These are phyloP conservation scores for Trochalopteron elliotii DNA, from an alignment of 2,113 vertebrate species.

Conservation along the genomic window DNA sequence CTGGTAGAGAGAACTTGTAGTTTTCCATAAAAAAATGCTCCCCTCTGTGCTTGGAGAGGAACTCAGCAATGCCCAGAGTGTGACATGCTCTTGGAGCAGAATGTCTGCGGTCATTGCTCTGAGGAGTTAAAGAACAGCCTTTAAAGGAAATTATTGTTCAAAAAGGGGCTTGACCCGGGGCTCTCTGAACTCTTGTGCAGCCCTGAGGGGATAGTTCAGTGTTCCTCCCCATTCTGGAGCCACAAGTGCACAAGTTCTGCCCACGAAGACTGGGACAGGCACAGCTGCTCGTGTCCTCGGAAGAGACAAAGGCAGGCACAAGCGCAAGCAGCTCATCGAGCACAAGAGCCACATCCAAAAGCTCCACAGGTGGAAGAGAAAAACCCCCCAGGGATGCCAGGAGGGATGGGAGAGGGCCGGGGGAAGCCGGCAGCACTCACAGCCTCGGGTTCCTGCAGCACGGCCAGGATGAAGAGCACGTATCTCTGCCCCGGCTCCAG, in stretches of 20 bases:
- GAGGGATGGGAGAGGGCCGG: neutral
- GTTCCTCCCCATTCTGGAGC: neutral
- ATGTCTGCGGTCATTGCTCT: neutral
- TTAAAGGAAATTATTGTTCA: neutral
- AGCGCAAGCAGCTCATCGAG: neutral
- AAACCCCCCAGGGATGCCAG: neutral
- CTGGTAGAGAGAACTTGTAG: neutral
- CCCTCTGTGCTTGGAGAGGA: neutral
- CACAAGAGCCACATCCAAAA: neutral
- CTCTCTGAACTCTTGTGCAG: neutral
- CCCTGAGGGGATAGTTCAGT: neutral
- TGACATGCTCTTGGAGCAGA: neutral
- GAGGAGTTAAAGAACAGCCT: neutral
- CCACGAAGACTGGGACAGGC: rapidly evolving
- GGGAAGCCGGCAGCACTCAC: constrained; percentile 71
- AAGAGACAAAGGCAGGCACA: neutral
- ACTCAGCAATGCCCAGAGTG: neutral
- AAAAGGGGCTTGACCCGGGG: neutral
- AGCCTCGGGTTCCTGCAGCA: constrained; percentile 82
- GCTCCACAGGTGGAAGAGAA: neutral
- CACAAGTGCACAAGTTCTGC: neutral
- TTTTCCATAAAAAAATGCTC: neutral
- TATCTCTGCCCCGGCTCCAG: constrained; percentile 91
- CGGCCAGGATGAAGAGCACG: constrained; percentile 89
- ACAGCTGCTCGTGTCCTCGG: rapidly evolving